A percentile compares a stretch with the other conserved stretches of the same genome.
phyloP scores from a whole-genome alignment of 2,113 vertebrate genomes.

The Zosterops japonicus region DNA sequence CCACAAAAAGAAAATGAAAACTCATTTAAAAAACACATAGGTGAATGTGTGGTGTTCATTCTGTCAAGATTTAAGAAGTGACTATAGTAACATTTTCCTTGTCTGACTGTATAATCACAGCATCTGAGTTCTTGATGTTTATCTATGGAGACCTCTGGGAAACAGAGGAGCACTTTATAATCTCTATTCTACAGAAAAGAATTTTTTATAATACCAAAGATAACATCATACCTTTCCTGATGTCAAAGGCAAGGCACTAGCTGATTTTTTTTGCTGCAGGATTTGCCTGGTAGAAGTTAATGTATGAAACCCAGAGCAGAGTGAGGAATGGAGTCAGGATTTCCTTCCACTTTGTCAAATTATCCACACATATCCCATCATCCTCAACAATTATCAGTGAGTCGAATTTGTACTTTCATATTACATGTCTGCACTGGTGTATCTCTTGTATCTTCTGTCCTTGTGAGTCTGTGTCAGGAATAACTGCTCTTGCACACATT shows the following conservation, averaged over 20 bases:
- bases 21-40: background rate
- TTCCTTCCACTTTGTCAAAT: background rate
- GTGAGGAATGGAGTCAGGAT: background rate
- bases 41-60: background rate
- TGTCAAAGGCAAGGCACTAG: background rate
- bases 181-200: background rate
- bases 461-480: background rate
- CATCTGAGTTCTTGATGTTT: background rate
- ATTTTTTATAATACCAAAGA: background rate
- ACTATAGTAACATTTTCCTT: background rate
- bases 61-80: background rate
- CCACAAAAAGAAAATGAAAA: background rate
- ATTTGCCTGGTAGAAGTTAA: background rate
- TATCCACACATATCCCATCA: background rate
- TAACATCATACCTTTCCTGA: background rate
- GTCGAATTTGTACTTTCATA: background rate
- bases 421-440: background rate
- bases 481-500: background rate
- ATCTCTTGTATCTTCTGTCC: background rate
- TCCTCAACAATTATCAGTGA: background rate
- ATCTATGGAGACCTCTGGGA: background rate
- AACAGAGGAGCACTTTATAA: background rate
- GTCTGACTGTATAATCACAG: background rate
- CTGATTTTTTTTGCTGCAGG: background rate
- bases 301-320: background rate